phyloP scores from a whole-genome alignment of 2,797 vertebrate species.

The Brotula barbata region DNA sequence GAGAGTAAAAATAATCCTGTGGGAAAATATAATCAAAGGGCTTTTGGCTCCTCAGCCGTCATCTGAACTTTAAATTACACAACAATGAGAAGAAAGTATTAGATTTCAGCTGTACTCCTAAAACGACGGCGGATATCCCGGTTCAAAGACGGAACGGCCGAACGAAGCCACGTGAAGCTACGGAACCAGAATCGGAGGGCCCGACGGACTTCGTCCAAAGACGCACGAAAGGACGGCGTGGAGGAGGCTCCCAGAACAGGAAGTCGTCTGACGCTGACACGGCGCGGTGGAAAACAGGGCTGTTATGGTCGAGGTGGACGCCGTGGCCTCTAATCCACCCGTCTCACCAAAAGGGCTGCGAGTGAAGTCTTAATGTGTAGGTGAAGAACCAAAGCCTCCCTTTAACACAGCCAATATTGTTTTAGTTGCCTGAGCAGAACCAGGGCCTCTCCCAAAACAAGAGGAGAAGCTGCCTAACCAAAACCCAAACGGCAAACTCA shows the following conservation, averaged over 20 bases:
- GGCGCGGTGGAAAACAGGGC: conserved; percentile 20
- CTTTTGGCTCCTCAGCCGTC: conserved; percentile 28
- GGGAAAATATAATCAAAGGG: conserved; percentile 67
- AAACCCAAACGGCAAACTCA: conserved; percentile 17
- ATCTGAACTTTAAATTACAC: conserved; percentile 46
- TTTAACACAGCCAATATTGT: conserved; percentile 52
- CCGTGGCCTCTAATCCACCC: conserved; percentile 46
- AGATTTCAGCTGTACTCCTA: conserved; percentile 8
- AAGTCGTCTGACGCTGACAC: conserved; percentile 15
- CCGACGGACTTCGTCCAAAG: too few species aligned
- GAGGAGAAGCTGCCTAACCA: conserved; percentile 34
- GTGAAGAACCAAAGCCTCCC: conserved; percentile 47
- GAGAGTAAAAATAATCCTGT: conserved; percentile 65
- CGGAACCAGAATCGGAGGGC: too few species aligned
- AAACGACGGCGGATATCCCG: too few species aligned
- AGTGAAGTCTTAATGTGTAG: conserved; percentile 57
- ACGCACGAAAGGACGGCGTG: too few species aligned
- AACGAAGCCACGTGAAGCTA: too few species aligned
- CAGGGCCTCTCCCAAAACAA: conserved; percentile 34
- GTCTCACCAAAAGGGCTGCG: conserved; percentile 26
- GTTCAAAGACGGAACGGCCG: too few species aligned
- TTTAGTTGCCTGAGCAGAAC: conserved; percentile 48
- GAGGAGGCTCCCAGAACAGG: conserved; percentile 1
- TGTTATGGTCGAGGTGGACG: conserved; percentile 27
- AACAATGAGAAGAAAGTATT: conserved; percentile 15